Conservation (phyloP, 2,797 vertebrate species). For the Coranthus polyacanthus region DNA sequence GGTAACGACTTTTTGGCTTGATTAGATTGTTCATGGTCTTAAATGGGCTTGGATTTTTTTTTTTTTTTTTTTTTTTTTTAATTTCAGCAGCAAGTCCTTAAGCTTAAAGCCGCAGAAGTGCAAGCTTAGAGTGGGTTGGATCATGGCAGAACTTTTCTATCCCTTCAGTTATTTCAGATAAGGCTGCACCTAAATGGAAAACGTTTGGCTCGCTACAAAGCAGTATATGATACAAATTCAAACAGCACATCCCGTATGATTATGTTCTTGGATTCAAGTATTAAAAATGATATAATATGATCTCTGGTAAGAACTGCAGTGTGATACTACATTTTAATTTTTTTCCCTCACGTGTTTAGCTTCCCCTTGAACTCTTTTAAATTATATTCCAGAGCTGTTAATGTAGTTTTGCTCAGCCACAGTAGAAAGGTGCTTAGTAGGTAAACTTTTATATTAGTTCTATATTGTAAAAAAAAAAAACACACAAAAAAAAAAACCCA, state of each 20-base stretch:
- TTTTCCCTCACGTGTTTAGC: background rate
- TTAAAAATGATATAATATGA: too few species aligned
- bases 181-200: background rate
- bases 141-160: background rate
- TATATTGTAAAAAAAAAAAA: constrained; percentile 10
- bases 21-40: constrained; percentile 17
- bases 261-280: too few species aligned
- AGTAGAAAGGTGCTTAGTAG: constrained; percentile 12
- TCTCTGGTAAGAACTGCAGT: background rate
- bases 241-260: too few species aligned
- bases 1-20: constrained; percentile 21
- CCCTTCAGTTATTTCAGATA: constrained; percentile 8
- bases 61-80: constrained; percentile 4
- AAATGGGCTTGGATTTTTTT: constrained; percentile 13
- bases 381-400: background rate
- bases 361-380: background rate
- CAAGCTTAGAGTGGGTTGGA: background rate
- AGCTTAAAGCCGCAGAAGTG: constrained; percentile 1
- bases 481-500: too few species aligned
- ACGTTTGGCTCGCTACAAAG: too few species aligned
- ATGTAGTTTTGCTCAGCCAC: constrained; percentile 1
- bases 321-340: too few species aligned
- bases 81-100: background rate
- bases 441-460: constrained; percentile 31
- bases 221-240: too few species aligned